Conservation (phyloP, 2,797 vertebrate species). For the Tamandua tetradactyla region DNA sequence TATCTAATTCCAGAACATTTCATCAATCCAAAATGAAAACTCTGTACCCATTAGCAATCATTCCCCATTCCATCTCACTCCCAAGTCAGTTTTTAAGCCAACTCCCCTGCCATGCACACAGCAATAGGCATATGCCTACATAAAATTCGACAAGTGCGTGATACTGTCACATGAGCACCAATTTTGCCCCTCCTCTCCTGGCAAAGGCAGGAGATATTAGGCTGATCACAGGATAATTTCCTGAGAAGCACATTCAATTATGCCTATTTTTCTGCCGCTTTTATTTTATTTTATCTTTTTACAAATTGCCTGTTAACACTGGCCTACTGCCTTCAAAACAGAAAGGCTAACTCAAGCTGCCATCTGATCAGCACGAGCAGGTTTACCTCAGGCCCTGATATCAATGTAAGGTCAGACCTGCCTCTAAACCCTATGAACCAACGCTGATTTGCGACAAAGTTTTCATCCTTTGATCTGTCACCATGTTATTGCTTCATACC, state of each 20-base stretch:
- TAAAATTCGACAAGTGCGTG: neutral
- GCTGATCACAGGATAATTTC: neutral
- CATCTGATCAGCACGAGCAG: neutral
- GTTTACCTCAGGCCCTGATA: neutral
- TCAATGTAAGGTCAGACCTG: neutral
- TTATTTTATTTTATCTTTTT: slow-evolving; percentile 19
- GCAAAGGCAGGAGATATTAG: slow-evolving; percentile 2
- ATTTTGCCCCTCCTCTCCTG: neutral
- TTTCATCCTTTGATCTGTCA: slow-evolving; percentile 56
- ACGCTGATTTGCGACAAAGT: slow-evolving; percentile 39
- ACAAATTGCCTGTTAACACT: neutral
- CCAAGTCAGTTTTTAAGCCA: neutral
- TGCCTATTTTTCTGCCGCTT: slow-evolving; percentile 2
- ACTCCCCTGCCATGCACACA: neutral
- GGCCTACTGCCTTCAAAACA: slow-evolving; percentile 4
- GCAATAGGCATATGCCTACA: neutral
- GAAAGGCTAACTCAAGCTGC: neutral
- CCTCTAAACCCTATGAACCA: slow-evolving; percentile 31
- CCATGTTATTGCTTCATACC: slow-evolving; percentile 7
- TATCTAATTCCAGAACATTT: slow-evolving; percentile 29
- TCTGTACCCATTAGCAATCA: neutral
- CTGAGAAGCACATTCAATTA: slow-evolving; percentile 12
- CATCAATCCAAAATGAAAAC: neutral
- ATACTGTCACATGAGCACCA: neutral
- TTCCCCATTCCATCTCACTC: neutral